Evolutionary conservation across 2,113 vertebrate genomes (phyloP), one percentile per base, ranked within the genome.

Genomic region (Miniopterus natalensis): DNA sequence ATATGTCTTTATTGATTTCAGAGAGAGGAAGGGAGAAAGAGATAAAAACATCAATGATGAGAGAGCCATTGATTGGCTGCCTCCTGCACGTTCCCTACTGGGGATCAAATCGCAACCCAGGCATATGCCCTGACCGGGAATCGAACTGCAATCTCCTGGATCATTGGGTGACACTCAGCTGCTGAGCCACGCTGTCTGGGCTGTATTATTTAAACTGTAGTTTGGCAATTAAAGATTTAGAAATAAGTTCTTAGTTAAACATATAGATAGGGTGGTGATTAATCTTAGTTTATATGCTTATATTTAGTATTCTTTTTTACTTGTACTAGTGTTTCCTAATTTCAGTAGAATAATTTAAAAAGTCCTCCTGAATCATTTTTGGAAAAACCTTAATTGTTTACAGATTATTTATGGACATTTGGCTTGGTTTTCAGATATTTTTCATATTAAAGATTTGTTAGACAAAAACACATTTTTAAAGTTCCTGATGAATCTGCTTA

Each of bases 171-270:
- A 36, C 36, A 36, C 36, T 36, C 36, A 36, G 36, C 36, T 36
- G 36, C 36, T 36, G 36, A 36, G 36, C 36, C 36, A 36, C 36
- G 36, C 36, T 36, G 36, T 36, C 36, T 36, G 36, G 36, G 36
- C 36, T 36, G 36, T 36, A 36, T 36, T 36, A 36, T 36, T 36
- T 36, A 36, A 84, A 29, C 59, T 70, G 21, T 84, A 74, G 47
- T 15, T 85, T 94, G 92, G 6, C n/a, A 92, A 13, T 78, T 75
- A 77, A 90, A 63, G n/a, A 90, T 66, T 94, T n/a, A 87, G 63
- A 94, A 79, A 68, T 92, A 84, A 87, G 25, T 53, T 85, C 27
- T 79, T 75, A 25, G 8, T 85, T 85, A 96, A 81, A 75, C 49
- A 55, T 90, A 23, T 47, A 53, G 36, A 36, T 36, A 36, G 80